Percentiles rank a stretch among this genome's conserved stretches.
Evolutionary conservation across 2,888 invertebrate genomes (phyloP).

Genomic region (Lithodes maja): DNA sequence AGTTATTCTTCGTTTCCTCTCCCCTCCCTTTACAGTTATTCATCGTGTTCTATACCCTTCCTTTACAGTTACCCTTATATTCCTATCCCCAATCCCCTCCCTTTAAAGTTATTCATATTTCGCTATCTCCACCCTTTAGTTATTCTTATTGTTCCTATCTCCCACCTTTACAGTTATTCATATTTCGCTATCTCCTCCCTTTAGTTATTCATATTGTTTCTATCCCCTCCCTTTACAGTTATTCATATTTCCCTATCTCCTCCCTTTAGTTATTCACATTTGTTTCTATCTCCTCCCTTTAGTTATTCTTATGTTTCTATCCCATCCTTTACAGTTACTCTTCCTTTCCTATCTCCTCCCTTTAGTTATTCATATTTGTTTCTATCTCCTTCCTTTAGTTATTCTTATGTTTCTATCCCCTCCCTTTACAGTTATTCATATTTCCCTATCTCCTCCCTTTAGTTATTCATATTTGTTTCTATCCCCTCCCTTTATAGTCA

Average conservation of each 20-base stretch:
- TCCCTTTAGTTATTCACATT: neutral
- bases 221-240: neutral
- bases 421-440: neutral
- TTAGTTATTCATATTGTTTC: neutral
- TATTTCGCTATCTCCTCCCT: neutral
- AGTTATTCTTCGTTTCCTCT: neutral
- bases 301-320: too few relatives aligned
- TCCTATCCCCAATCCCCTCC: neutral
- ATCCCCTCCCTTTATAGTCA: neutral
- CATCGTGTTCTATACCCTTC: neutral
- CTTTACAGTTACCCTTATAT: neutral
- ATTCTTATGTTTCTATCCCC: neutral
- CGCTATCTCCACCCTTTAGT: neutral
- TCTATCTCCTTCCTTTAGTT: neutral
- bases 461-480: neutral
- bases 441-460: neutral
- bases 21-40: neutral
- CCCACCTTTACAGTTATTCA: neutral
- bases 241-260: neutral
- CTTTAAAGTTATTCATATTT: neutral
- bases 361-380: too few relatives aligned
- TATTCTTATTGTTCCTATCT: neutral
- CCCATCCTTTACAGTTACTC: neutral
- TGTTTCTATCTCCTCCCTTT: neutral
- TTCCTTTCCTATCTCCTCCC: neutral